These are phyloP conservation scores for western clawed frog (Xenopus tropicalis) DNA, from an alignment of 2,113 vertebrate genomes.

Conservation along the genomic window DNA sequence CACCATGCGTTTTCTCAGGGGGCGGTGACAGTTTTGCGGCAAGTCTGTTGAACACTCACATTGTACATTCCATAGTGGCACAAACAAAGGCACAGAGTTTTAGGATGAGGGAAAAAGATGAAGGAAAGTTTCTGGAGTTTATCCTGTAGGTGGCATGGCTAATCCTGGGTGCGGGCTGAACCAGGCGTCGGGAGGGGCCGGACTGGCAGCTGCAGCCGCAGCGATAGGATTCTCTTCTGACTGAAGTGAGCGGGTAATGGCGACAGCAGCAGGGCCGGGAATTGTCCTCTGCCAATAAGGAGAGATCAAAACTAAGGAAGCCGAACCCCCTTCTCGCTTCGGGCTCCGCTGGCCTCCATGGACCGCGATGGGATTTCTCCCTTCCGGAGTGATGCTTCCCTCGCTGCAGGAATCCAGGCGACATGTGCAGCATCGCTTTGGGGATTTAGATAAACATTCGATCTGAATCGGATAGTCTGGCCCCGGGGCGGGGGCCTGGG, in stretches of 20 bases:
- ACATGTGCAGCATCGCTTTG: slow-evolving; percentile 12
- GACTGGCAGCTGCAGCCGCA: slow-evolving; percentile 37
- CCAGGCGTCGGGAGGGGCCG: slow-evolving; percentile 44
- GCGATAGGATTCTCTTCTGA: slow-evolving; percentile 16
- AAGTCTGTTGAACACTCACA: too few relatives aligned
- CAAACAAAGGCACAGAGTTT: too few relatives aligned
- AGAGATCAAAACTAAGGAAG: not conserved
- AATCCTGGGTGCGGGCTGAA: slow-evolving; percentile 7
- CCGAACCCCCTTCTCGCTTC: not conserved
- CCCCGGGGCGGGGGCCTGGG: slow-evolving; percentile 22
- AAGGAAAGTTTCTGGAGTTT: not conserved
- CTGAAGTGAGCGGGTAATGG: slow-evolving; percentile 29
- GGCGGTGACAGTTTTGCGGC: too few relatives aligned
- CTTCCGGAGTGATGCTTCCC: not conserved
- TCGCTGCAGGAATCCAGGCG: not conserved
- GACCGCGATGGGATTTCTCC: slow-evolving; percentile 21
- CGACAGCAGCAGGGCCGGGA: slow-evolving; percentile 31
- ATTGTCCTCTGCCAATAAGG: slow-evolving; percentile 4
- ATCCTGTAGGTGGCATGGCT: slow-evolving; percentile 33
- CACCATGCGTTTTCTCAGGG: too few relatives aligned
- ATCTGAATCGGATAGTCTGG: slow-evolving; percentile 14
- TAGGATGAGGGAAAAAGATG: too few relatives aligned
- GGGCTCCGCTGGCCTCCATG: not conserved
- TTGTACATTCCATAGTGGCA: too few relatives aligned
- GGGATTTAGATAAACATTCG: not conserved